Percentiles rank a stretch among this genome's conserved stretches.
Evolutionary conservation across 2,888 invertebrate species (phyloP).

Genomic region (Tetheella fluctuosa): DNA sequence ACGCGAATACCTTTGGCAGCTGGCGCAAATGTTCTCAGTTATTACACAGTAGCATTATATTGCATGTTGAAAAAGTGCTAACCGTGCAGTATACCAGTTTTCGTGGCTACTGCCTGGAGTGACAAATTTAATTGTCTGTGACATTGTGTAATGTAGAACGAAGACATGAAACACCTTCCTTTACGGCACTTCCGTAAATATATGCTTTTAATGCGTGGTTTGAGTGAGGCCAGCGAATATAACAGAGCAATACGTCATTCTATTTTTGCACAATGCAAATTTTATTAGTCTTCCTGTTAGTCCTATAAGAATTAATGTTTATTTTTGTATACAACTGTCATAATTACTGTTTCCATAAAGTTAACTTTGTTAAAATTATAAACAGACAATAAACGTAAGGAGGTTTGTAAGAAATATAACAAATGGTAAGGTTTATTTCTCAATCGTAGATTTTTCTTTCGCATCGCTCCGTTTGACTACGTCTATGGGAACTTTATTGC

Average conservation of each 20-base stretch:
- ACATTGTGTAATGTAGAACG: constrained; percentile 12
- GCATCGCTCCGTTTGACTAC: background rate
- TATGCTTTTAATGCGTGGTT: constrained; percentile 12
- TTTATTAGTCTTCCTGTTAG: constrained; percentile 7
- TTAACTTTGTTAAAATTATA: no score
- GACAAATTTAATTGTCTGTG: background rate
- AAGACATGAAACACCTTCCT: constrained; percentile 14
- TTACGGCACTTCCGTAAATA: constrained; percentile 12
- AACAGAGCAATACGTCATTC: background rate
- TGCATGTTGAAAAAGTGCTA: constrained; percentile 33
- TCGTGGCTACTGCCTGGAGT: constrained; percentile 29
- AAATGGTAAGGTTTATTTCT: no score
- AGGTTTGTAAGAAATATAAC: no score
- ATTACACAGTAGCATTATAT: constrained; percentile 52
- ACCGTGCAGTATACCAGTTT: constrained; percentile 36
- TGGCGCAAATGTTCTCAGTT: constrained; percentile 46
- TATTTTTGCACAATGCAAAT: constrained; percentile 4
- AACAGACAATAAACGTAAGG: no score
- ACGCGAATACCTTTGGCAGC: constrained; percentile 32
- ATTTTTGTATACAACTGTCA: background rate
- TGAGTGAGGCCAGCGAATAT: constrained; percentile 8
- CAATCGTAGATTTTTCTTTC: no score
- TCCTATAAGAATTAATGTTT: background rate
- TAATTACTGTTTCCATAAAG: no score
- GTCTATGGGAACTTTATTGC: background rate